These are phyloP conservation scores for Saiga tatarica DNA, from an alignment of 2,113 vertebrate species.

Conservation along the genomic window DNA sequence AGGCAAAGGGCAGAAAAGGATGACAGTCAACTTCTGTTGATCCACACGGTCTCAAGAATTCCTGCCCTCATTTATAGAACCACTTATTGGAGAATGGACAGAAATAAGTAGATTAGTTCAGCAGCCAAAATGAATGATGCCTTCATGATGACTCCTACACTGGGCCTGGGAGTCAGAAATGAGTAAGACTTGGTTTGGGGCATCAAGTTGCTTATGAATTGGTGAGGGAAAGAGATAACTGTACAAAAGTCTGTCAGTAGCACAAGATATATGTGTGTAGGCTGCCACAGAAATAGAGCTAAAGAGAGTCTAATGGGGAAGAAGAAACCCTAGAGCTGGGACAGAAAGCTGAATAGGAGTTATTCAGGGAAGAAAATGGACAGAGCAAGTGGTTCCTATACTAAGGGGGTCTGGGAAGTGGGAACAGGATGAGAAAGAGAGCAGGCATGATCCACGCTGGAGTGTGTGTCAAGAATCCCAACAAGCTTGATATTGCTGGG, in stretches of 20 bases:
- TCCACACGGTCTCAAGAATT: constrained; percentile 95
- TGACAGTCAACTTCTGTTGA: constrained; percentile 94
- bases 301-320: background rate
- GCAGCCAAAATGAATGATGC: background rate
- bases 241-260: background rate
- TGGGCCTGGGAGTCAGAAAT: background rate
- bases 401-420: background rate
- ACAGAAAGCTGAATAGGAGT: background rate
- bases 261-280: background rate
- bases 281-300: background rate
- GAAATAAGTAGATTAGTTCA: background rate
- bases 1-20: background rate
- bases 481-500: background rate
- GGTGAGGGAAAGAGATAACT: background rate
- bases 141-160: background rate
- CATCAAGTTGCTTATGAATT: background rate
- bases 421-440: background rate
- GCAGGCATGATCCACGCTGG: background rate
- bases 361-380: background rate
- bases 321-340: background rate
- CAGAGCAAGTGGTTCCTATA: background rate
- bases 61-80: constrained; percentile 97
- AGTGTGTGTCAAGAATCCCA: background rate
- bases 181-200: background rate
- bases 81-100: constrained; percentile 97